Conservation (phyloP, 2,888 invertebrate genomes). For the Xestia c-nigrum region DNA sequence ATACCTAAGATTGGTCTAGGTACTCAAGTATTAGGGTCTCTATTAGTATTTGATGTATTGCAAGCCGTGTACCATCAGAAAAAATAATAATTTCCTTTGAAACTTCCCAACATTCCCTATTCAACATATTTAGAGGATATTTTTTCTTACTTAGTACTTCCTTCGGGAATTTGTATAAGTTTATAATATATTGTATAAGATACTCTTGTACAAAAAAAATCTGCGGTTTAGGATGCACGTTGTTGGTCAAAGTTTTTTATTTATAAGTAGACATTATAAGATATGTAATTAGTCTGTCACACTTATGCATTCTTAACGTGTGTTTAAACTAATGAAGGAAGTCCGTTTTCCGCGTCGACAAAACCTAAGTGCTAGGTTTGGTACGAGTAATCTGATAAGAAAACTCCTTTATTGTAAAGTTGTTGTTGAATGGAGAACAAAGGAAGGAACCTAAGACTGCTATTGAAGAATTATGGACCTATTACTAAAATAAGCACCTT, state of each 20-base stretch:
- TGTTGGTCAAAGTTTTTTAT: not conserved
- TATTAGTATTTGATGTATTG: not conserved
- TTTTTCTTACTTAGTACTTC: too few species aligned
- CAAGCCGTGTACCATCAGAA: not conserved
- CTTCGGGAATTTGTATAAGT: too few species aligned
- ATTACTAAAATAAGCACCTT: too few species aligned
- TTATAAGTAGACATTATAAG: not conserved
- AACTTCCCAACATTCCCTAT: too few species aligned
- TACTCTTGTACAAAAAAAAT: too few species aligned
- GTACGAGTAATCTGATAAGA: not conserved
- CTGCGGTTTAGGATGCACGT: too few species aligned
- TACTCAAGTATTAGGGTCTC: not conserved
- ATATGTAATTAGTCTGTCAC: constrained; percentile 8
- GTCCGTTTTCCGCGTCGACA: constrained; percentile 7
- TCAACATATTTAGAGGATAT: too few species aligned
- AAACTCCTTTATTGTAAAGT: not conserved
- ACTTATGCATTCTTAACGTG: not conserved
- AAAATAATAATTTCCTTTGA: too few species aligned
- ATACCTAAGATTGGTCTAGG: not conserved
- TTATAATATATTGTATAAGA: too few species aligned
- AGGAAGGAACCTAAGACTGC: not conserved
- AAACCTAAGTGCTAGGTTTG: not conserved
- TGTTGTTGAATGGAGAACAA: not conserved
- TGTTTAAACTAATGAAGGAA: constrained; percentile 4
- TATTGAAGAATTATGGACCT: not conserved